phyloP scores from a whole-genome alignment of 1,140 invertebrate species.

The Bombus breviceps region DNA sequence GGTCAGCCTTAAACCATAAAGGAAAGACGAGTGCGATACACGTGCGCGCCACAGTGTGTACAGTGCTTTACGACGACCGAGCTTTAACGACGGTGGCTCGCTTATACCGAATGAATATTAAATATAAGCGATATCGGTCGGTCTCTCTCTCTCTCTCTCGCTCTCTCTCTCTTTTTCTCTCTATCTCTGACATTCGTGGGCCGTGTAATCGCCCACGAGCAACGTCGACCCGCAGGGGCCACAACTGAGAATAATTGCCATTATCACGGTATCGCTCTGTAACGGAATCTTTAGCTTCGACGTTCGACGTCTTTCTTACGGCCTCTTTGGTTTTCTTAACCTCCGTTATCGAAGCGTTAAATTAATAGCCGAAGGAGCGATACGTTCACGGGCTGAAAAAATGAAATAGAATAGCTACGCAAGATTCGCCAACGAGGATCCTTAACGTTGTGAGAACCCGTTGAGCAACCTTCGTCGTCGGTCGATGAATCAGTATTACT shows the following conservation, averaged over 20 bases:
- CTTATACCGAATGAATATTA: conserved; percentile 61
- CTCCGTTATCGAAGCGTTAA: no score
- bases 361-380: no score
- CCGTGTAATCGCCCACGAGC: conserved; percentile 19
- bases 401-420: no score
- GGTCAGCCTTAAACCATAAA: conserved; percentile 31
- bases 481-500: no score
- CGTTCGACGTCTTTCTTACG: conserved; percentile 28
- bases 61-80: conserved; percentile 58
- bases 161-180: not conserved
- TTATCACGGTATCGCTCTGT: conserved; percentile 27
- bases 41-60: conserved; percentile 48
- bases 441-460: no score
- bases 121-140: conserved; percentile 59
- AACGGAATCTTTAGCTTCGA: conserved; percentile 34
- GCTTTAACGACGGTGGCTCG: conserved; percentile 46
- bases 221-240: conserved; percentile 12
- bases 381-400: no score
- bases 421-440: no score
- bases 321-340: not conserved
- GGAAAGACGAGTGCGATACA: conserved; percentile 29
- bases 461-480: no score
- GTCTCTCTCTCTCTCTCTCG: not conserved
- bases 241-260: conserved; percentile 27
- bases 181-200: not conserved